Conservation (phyloP, 2,113 vertebrate genomes). For the Hippocampus comes region DNA sequence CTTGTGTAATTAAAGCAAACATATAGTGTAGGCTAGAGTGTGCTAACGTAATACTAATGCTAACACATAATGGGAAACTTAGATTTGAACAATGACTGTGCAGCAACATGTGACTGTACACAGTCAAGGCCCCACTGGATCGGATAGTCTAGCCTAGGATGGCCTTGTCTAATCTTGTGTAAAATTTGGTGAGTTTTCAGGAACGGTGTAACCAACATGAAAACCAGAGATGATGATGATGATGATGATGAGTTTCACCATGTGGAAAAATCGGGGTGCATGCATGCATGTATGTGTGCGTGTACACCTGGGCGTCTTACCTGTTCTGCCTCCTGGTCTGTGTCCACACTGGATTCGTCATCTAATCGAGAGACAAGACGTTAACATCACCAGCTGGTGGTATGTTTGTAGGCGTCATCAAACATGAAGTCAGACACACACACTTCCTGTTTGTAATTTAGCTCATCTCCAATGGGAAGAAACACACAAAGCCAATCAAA, state of each 20-base stretch:
- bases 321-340: constrained; percentile 16
- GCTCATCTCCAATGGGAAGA: background rate
- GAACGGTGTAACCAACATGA: background rate
- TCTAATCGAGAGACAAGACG: constrained; percentile 32
- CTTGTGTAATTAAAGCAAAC: too few relatives aligned
- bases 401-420: background rate
- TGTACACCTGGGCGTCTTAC: constrained; percentile 18
- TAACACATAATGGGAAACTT: too few relatives aligned
- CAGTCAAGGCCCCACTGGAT: too few relatives aligned
- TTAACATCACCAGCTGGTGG: background rate
- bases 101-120: too few relatives aligned
- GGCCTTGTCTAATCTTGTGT: too few relatives aligned
- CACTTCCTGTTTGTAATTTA: background rate
- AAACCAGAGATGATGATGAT: background rate
- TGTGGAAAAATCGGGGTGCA: background rate
- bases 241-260: too few relatives aligned
- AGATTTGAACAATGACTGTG: too few relatives aligned
- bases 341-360: constrained; percentile 29
- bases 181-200: background rate
- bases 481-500: background rate
- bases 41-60: too few relatives aligned
- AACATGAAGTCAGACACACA: background rate
- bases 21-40: too few relatives aligned
- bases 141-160: too few relatives aligned
- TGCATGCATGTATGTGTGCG: background rate